Evolutionary conservation across 2,888 invertebrate genomes (phyloP), one percentile per base, ranked within the genome.

Genomic region (Stenotaenia linearis): DNA sequence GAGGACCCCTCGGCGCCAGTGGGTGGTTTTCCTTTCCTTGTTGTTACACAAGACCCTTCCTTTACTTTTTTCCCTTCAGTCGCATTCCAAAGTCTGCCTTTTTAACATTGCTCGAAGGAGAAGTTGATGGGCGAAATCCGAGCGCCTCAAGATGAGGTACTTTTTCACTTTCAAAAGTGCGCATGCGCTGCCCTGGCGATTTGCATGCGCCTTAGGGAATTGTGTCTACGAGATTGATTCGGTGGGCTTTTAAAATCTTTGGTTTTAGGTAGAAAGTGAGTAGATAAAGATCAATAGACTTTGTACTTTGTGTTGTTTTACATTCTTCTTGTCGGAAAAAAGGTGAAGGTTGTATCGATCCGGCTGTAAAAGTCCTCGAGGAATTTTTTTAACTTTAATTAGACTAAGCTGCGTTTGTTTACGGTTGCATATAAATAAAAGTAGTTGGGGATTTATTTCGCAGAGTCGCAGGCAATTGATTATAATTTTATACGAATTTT

Each of bases 31-130:
- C 61, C 3, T 61, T 61, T 61, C 28, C 25, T 61, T 61, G 25
- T 61, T 61, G 61, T 23, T 61, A 61, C 61, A 61, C 61, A 61
- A 61, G 25, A 23, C 21, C 61, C 61, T 61, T 45, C 45, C 5
- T 32, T 32, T 9, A 32, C 32, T 32, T 32, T 32, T 32, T 32
- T 61, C 61, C 28, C 61, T 25, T 61, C 25, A 61, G 25, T 61
- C 61, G 61, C 61, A 61, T 61, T 61, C 61, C 61, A 12, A 15
- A 23, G 61, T 61, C 61, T 25, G 61, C 25, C 25, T 61, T 28
- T 15, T 61, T 61, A 61, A 61, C 61, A 61, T 61, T 61, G 61
- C 61, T 61, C 61, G 61, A 61, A 61, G 61, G 61, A 61, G 61
- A 61, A 61, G 61, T 61, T 61, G 61, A 61, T 61, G 61, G 61